Evolutionary conservation across 2,888 invertebrate genomes (phyloP).

Genomic region (Uropetala carovei): DNA sequence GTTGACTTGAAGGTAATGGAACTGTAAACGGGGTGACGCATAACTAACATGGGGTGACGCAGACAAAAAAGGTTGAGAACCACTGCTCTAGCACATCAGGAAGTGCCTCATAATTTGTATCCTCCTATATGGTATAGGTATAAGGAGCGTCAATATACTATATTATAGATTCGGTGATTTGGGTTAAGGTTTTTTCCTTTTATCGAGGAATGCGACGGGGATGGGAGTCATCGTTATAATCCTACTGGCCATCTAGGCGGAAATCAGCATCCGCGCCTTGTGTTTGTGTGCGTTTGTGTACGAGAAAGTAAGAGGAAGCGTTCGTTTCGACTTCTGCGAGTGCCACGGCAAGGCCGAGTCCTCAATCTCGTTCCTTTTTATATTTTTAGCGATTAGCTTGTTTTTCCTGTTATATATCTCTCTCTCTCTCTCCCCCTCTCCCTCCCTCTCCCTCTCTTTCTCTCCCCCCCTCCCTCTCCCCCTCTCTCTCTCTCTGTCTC

Average conservation of each 20-base stretch:
- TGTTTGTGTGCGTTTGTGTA: background rate
- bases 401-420: background rate
- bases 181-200: slow-evolving; percentile 17
- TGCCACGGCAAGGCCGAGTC: slow-evolving; percentile 40
- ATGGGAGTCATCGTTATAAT: background rate
- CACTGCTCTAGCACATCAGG: too few species aligned
- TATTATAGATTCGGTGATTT: background rate
- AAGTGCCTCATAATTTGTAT: too few species aligned
- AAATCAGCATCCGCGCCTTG: slow-evolving; percentile 47
- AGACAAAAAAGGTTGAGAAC: too few species aligned
- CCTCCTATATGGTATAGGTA: too few species aligned
- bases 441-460: background rate
- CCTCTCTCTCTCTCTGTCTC: too few species aligned
- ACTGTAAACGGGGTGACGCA: too few species aligned
- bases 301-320: slow-evolving; percentile 44
- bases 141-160: too few species aligned
- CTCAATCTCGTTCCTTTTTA: slow-evolving; percentile 16
- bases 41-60: too few species aligned
- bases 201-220: background rate
- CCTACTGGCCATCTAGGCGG: slow-evolving; percentile 34
- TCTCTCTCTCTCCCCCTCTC: background rate
- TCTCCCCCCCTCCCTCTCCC: too few species aligned
- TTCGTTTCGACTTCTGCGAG: slow-evolving; percentile 19
- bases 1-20: too few species aligned
- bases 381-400: background rate